phyloP scores from a whole-genome alignment of 2,797 vertebrate species.

The Syndactyla subalaris region DNA sequence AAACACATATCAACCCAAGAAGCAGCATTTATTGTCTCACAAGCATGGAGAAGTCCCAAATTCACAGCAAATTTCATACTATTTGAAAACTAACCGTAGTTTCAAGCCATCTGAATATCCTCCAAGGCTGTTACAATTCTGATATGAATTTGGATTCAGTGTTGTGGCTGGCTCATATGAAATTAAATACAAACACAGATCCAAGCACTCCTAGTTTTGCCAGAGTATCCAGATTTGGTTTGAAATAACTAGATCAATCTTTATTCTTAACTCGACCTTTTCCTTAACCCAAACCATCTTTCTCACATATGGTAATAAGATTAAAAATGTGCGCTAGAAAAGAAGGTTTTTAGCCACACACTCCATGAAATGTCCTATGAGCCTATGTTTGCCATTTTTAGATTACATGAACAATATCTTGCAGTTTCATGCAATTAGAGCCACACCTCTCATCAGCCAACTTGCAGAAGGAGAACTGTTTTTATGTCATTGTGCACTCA shows the following conservation, averaged over 20 bases:
- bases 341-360: rapidly evolving
- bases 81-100: not conserved
- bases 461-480: not conserved
- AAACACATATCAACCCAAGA: not conserved
- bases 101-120: slow-evolving; percentile 15
- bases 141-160: slow-evolving; percentile 25
- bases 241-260: not conserved
- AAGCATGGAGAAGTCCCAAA: slow-evolving; percentile 2
- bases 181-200: not conserved
- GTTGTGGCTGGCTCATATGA: slow-evolving; percentile 11
- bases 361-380: not conserved
- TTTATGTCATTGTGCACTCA: not conserved
- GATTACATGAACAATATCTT: not conserved
- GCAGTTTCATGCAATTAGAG: not conserved
- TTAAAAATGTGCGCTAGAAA: not conserved
- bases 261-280: not conserved
- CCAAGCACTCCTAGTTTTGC: not conserved
- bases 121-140: slow-evolving; percentile 7
- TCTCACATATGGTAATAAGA: not conserved
- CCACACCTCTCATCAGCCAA: not conserved
- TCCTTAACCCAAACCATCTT: not conserved
- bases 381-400: not conserved
- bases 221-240: not conserved
- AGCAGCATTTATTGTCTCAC: slow-evolving; percentile 9
- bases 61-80: not conserved